A percentile compares a stretch with the other conserved stretches of the same genome.
Conservation (phyloP, 1,140 invertebrate genomes). For the Microplitis mediator region DNA sequence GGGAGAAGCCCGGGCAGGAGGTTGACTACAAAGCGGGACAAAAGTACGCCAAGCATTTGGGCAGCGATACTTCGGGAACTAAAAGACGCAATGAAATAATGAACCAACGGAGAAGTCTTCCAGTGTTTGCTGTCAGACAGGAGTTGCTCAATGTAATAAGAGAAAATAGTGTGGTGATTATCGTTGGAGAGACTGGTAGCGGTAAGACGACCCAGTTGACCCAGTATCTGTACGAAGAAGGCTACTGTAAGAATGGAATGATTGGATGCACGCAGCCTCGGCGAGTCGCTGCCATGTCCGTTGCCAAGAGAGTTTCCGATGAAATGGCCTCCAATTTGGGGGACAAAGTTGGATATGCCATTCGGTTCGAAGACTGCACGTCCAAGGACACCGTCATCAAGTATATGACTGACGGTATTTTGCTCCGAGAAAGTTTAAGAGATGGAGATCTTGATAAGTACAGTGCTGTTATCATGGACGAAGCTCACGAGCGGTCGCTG, state of each 20-base stretch:
- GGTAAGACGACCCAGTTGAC: conserved; percentile 99
- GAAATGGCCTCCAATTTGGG: conserved; percentile 93
- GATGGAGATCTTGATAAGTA: conserved; percentile 96
- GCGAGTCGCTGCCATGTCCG: conserved; percentile 97
- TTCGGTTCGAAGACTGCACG: conserved; percentile 99
- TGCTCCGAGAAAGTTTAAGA: conserved; percentile 91
- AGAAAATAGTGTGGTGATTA: conserved; percentile 94
- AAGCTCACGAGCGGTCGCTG: conserved; percentile 97
- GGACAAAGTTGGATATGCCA: conserved; percentile 96
- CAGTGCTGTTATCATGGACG: conserved; percentile 98
- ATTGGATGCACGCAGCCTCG: conserved; percentile 95
- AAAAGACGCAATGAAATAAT: conserved; percentile 84
- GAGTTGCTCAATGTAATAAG: conserved; percentile 91
- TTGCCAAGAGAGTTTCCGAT: conserved; percentile 97
- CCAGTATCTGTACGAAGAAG: conserved; percentile 97
- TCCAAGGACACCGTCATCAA: conserved; percentile 94
- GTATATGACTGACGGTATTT: conserved; percentile 99
- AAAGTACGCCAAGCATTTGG: conserved; percentile 96
- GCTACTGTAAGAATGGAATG: conserved; percentile 91
- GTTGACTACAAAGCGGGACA: conserved; percentile 85
- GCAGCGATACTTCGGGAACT: conserved; percentile 76
- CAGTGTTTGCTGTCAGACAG: conserved; percentile 95
- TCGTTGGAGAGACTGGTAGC: conserved; percentile 98
- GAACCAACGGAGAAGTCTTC: conserved; percentile 91
- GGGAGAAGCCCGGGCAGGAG: conserved; percentile 67